Evolutionary conservation across 1,140 invertebrate species (phyloP).

Genomic region (Hypsibius dujardini): DNA sequence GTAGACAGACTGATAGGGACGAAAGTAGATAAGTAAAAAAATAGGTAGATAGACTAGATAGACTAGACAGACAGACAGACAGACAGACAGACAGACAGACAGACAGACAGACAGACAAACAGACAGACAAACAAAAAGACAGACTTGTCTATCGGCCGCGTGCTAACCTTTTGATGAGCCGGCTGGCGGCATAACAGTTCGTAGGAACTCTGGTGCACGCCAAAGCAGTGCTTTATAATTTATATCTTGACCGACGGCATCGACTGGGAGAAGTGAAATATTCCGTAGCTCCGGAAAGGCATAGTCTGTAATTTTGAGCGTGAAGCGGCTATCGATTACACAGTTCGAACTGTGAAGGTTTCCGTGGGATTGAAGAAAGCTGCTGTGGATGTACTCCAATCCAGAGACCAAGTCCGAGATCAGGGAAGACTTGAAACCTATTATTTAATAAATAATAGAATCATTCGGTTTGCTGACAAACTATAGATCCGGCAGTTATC

Average conservation of each 20-base stretch:
- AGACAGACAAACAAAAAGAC: too few species aligned
- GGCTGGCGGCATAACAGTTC: not conserved
- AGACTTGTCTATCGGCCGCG: too few species aligned
- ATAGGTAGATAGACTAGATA: too few species aligned
- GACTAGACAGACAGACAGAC: too few species aligned
- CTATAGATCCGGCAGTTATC: too few species aligned
- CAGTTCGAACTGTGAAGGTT: constrained; percentile 92
- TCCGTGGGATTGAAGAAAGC: constrained; percentile 75
- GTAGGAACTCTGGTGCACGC: constrained; percentile 8
- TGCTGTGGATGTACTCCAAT: constrained; percentile 77
- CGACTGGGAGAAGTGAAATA: not conserved
- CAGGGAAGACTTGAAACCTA: too few species aligned
- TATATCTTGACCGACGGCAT: not conserved
- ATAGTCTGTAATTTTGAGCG: constrained; percentile 85
- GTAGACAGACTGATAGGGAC: too few species aligned
- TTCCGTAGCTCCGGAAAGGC: not conserved
- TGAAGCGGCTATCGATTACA: constrained; percentile 88
- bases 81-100: too few species aligned
- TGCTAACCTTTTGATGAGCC: not conserved
- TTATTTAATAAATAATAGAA: too few species aligned
- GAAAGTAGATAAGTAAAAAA: too few species aligned
- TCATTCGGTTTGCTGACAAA: too few species aligned
- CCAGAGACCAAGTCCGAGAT: constrained; percentile 41
- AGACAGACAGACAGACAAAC: too few species aligned
- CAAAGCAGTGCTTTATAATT: not conserved